A percentile compares a stretch with the other conserved stretches of the same genome.
phyloP scores from a whole-genome alignment of 2,888 invertebrate genomes.

The Dolichopus griseipennis region DNA sequence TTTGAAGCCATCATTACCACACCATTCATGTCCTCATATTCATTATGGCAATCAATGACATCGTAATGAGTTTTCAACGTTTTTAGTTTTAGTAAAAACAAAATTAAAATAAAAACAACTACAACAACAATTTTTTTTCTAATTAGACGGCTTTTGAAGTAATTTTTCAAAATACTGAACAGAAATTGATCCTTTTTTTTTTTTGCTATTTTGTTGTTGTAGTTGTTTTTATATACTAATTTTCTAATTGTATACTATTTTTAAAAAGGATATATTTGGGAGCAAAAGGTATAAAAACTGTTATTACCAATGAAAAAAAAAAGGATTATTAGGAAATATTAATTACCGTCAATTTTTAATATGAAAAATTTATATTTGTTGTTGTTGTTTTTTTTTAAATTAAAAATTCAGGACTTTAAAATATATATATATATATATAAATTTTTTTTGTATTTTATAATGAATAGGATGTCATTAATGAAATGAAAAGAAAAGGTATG shows the following conservation, averaged over 20 bases:
- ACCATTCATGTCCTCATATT: background rate
- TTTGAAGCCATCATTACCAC: background rate
- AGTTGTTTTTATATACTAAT: background rate
- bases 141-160: conserved; percentile 3
- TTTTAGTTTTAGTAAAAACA: background rate
- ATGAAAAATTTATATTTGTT: background rate
- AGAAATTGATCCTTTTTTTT: background rate
- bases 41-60: background rate
- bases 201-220: background rate
- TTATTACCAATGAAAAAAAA: background rate
- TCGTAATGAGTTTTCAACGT: background rate
- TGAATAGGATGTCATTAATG: too few species aligned
- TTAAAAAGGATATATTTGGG: background rate
- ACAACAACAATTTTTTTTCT: background rate
- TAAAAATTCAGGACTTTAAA: too few species aligned
- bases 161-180: background rate
- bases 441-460: too few species aligned
- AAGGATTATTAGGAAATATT: background rate
- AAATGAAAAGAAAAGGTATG: too few species aligned
- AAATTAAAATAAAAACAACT: background rate
- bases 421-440: too few species aligned
- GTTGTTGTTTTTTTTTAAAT: too few species aligned
- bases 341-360: background rate
- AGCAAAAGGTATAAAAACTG: background rate
- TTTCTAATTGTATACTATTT: background rate